These are phyloP conservation scores for Oxygymnocypris stewartii DNA, from an alignment of 2,113 vertebrate genomes.

Conservation along the genomic window DNA sequence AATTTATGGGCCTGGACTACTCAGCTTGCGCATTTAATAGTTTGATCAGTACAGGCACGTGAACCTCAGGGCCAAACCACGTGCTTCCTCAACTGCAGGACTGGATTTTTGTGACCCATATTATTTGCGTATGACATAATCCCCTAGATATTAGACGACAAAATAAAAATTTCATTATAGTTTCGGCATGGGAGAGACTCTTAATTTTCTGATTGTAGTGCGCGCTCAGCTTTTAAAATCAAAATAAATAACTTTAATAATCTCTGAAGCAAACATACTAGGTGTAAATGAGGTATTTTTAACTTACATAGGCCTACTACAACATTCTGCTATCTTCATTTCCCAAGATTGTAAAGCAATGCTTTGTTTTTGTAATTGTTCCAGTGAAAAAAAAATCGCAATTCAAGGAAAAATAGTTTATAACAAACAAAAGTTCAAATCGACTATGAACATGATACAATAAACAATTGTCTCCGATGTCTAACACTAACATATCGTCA, in stretches of 20 bases:
- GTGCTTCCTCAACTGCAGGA: background rate
- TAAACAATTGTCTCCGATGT: background rate
- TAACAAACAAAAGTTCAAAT: background rate
- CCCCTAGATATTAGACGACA: no score
- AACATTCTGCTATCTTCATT: background rate
- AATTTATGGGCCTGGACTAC: background rate
- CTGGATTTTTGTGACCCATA: background rate
- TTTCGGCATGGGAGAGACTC: background rate
- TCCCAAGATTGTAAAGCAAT: background rate
- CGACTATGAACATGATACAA: background rate
- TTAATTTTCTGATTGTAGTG: background rate
- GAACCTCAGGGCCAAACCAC: background rate
- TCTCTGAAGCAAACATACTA: background rate
- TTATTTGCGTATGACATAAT: background rate
- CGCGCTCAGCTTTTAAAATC: background rate
- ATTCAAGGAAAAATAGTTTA: background rate
- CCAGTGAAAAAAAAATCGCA: background rate
- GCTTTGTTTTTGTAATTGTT: background rate
- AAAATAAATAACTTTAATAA: background rate
- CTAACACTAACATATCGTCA: background rate
- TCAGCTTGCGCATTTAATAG: background rate
- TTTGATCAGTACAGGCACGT: background rate
- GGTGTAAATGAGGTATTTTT: background rate
- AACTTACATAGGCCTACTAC: background rate
- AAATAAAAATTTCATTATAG: background rate